These are phyloP conservation scores for Ramphastos sulfuratus DNA, from an alignment of 2,113 vertebrate species.

Conservation along the genomic window DNA sequence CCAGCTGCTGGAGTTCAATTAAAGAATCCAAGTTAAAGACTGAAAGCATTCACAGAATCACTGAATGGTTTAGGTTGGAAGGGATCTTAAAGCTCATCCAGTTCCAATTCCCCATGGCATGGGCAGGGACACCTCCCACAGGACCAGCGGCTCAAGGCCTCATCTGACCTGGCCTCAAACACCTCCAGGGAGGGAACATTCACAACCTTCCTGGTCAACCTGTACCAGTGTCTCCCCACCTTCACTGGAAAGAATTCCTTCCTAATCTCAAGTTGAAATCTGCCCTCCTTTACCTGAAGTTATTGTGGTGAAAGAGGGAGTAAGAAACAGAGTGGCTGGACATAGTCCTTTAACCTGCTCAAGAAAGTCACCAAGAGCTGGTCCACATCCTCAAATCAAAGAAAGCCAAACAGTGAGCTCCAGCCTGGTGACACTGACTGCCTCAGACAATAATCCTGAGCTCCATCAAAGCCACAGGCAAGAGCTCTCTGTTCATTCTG, in stretches of 20 bases:
- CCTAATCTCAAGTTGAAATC: too few species aligned
- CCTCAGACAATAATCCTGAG: background rate
- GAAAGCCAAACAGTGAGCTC: background rate
- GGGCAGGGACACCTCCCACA: too few species aligned
- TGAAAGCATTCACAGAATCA: background rate
- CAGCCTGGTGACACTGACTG: accelerated
- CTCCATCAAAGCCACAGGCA: background rate
- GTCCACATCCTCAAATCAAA: background rate
- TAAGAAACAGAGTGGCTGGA: background rate
- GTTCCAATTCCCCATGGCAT: too few species aligned
- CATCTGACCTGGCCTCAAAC: too few species aligned
- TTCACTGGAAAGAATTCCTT: too few species aligned
- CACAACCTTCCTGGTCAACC: too few species aligned
- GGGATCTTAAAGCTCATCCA: too few species aligned
- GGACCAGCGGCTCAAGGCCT: too few species aligned
- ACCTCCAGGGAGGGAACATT: too few species aligned
- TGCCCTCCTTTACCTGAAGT: background rate
- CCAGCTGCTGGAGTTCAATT: background rate
- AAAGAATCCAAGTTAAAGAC: background rate
- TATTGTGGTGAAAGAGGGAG: background rate
- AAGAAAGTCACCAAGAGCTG: accelerated
- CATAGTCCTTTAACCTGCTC: background rate
- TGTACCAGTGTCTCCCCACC: too few species aligned
- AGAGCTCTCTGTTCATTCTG: accelerated
- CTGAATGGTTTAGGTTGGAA: too few species aligned